Conservation (phyloP, 2,113 vertebrate species). For the Eulemur macaco region DNA sequence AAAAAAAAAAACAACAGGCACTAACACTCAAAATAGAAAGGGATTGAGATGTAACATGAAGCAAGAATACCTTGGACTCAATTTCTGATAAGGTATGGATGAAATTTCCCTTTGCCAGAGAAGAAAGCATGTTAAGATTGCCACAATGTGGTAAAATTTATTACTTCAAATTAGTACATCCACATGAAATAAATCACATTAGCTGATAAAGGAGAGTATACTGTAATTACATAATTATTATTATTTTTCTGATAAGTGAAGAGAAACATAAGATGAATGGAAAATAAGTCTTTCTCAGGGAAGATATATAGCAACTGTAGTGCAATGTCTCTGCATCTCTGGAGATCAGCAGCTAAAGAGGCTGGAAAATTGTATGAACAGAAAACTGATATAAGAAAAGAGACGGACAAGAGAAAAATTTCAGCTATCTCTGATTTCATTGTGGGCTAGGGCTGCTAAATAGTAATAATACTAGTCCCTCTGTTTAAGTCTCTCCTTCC, state of each 20-base stretch:
- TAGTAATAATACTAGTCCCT: not conserved
- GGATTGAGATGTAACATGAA: not conserved
- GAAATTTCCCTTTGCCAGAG: not conserved
- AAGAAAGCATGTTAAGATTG: not conserved
- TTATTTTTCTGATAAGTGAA: not conserved
- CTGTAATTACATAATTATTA: not conserved
- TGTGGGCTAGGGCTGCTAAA: not conserved
- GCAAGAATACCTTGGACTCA: not conserved
- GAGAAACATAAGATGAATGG: not conserved
- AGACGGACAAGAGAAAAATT: not conserved
- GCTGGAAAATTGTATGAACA: not conserved
- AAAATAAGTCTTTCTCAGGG: not conserved
- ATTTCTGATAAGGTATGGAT: not conserved
- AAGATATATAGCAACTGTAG: not conserved
- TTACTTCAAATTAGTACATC: not conserved
- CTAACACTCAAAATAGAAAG: not conserved
- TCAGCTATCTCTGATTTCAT: not conserved
- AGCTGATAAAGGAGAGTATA: not conserved
- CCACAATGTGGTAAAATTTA: not conserved
- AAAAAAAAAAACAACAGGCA: not conserved
- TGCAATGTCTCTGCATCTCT: not conserved
- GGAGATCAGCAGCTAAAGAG: not conserved
- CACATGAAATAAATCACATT: conserved; percentile 16
- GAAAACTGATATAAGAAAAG: not conserved
- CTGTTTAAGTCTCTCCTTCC: not conserved